Base-by-base conservation (phyloP, 2,888 invertebrate genomes). In the Lepidocyrtoides sp. region DNA sequence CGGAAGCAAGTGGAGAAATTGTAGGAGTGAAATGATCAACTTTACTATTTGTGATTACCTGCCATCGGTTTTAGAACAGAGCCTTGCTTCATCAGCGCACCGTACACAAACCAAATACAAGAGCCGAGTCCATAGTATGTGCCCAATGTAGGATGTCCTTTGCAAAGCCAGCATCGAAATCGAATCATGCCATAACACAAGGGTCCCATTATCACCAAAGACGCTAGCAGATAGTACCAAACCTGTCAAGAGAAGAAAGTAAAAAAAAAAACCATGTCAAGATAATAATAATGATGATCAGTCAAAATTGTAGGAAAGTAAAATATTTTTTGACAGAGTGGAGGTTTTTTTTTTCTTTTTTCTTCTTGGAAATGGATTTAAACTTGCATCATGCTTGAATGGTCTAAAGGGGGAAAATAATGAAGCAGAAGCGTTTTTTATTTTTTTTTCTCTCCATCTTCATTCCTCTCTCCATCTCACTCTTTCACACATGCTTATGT, bases 91-190 rank as follows among this genome's bases (percentile, higher is more conserved):
- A 98, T 96, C 48, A 98, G 96, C 0, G 98, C 98, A 17, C 98
- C 98, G 95, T 98, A 98, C 2, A 97, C 97, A 95, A 98, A 98
- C 98, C 98, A 98, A 93, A 97, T 96, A 94, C 98, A 98, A 3
- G 97, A 96, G 0, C 96, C 96, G 20, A 98, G 94, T 0, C 96
- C 95, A 93, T 97, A 97, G 3, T 96, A 92, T 14, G 92, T 91
- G 5, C 94, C 93, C 8, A 94, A 91, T 7, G 86, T 91, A 2
- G 94, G 95, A 0, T 96, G 95, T 86, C 97, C 96, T 26, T 96
- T 96, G 69, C 97, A 96, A 29, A 97, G 94, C 93, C 96, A 96
- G 26, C 94, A 94, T 75, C 95, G 92, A 32, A 94, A 86, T 51
- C 93, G 96, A 2, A 97, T 97, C 51, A 98, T 95, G 0, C 97